Evolutionary conservation across 2,888 invertebrate genomes (phyloP), one percentile per base, ranked within the genome.

Genomic region (Pocota personata): DNA sequence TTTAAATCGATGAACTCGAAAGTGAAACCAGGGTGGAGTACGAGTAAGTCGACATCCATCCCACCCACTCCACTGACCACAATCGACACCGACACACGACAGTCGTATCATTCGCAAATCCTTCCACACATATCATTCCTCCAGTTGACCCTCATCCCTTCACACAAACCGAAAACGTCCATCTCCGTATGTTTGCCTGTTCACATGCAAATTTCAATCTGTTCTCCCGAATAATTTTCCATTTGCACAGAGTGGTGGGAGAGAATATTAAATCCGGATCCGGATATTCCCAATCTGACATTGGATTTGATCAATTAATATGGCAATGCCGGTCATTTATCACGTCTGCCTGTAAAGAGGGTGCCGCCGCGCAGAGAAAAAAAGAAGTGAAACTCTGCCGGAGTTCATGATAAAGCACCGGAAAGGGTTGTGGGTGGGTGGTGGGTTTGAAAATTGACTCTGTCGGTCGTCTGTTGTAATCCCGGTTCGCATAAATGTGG

Each of bases 251-350:
- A n/a, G 43, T 1, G 7, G 16, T 14, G 43, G 58, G 35, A 37
- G 50, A 37, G 67, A 58, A 19, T 75, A 76, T 76, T 50, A 80
- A 86, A 72, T 82, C 86, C 82, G 86, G 82, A 86, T 86, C 80
- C 86, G 86, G 86, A 86, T 82, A 77, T 86, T 82, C 67, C 72
- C 82, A 86, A 86, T 86, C 86, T 86, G 86, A 86, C 86, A 86
- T 86, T 86, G 86, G 82, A 86, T 86, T 86, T 82, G 86, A 86
- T 86, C 86, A 86, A 86, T 86, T 86, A 86, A 86, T 86, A 86
- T 86, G 86, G 86, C 86, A 86, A 82, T 86, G 86, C 76, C 62
- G 86, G 86, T 77, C 86, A 86, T 86, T 86, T 86, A 86, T 86
- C 86, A 86, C 86, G 80, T 86, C 76, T 76, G 69, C 67, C 24